phyloP scores from a whole-genome alignment of 2,797 vertebrate species.

The Acanthis flammea region DNA sequence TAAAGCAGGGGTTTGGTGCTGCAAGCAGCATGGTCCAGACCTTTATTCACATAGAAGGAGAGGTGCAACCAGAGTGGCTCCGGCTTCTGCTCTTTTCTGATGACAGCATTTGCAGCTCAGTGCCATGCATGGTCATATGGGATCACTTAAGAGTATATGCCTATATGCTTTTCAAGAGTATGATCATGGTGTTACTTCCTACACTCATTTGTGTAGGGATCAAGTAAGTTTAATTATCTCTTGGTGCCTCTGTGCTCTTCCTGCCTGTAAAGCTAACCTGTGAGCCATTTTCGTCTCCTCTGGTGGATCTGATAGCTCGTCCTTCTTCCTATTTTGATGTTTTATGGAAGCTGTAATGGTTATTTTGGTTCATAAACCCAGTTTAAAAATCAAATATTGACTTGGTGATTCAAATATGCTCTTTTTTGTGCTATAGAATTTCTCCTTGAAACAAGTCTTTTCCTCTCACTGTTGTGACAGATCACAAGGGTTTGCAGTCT shows the following conservation, averaged over 20 bases:
- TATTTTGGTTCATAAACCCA: neutral
- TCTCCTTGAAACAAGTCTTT: neutral
- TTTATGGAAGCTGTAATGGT: neutral
- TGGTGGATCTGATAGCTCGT: neutral
- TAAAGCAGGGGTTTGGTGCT: neutral
- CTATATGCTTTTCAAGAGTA: neutral
- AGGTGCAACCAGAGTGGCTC: neutral
- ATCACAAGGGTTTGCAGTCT: neutral
- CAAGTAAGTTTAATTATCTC: conserved; percentile 7
- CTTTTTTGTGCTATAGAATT: neutral
- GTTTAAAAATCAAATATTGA: neutral
- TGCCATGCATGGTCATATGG: neutral
- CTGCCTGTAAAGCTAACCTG: neutral
- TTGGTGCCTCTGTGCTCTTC: neutral
- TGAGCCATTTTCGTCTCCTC: neutral
- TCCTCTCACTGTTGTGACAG: neutral
- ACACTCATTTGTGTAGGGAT: neutral
- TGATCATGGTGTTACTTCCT: neutral
- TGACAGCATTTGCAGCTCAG: neutral
- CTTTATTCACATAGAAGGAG: neutral
- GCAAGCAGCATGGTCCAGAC: neutral
- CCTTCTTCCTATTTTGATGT: neutral
- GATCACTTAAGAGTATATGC: neutral
- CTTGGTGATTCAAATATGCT: neutral
- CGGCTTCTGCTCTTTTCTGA: neutral